These are phyloP conservation scores for Pimephales promelas DNA, from an alignment of 2,113 vertebrate species.

Conservation along the genomic window DNA sequence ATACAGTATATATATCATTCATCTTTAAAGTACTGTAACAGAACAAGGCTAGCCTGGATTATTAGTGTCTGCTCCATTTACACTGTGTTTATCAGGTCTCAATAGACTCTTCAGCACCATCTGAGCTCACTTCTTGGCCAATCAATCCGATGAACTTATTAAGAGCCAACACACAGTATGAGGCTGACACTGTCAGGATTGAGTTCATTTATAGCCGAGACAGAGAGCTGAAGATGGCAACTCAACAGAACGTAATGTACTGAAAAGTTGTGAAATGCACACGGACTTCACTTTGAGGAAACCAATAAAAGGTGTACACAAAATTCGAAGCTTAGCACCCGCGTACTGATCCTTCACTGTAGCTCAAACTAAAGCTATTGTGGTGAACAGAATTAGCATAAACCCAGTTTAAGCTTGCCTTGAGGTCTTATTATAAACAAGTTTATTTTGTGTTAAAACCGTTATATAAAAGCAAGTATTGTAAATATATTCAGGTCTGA, in stretches of 20 bases:
- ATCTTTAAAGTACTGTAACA: background rate
- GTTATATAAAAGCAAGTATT: background rate
- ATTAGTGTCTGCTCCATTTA: background rate
- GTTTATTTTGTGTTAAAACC: background rate
- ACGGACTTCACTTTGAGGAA: background rate
- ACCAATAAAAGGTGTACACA: background rate
- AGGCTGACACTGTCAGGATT: conserved; percentile 20
- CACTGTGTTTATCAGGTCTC: conserved; percentile 10
- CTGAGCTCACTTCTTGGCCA: conserved; percentile 23
- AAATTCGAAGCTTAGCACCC: background rate
- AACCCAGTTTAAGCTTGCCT: background rate
- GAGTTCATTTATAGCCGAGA: conserved; percentile 27
- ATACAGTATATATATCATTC: background rate
- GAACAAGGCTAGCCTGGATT: background rate
- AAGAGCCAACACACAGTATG: conserved; percentile 10
- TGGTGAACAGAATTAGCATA: background rate
- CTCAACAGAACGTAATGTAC: conserved; percentile 7
- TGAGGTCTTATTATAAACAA: background rate
- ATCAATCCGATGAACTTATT: conserved; percentile 21
- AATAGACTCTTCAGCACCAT: conserved; percentile 15
- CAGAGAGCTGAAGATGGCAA: conserved; percentile 7
- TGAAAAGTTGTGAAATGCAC: conserved; percentile 1
- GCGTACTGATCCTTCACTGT: background rate
- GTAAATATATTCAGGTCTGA: background rate
- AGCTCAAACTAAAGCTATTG: background rate